Evolutionary conservation across 2,113 vertebrate species (phyloP), one percentile per base, ranked within the genome.

Genomic region (Epinephelus moara): DNA sequence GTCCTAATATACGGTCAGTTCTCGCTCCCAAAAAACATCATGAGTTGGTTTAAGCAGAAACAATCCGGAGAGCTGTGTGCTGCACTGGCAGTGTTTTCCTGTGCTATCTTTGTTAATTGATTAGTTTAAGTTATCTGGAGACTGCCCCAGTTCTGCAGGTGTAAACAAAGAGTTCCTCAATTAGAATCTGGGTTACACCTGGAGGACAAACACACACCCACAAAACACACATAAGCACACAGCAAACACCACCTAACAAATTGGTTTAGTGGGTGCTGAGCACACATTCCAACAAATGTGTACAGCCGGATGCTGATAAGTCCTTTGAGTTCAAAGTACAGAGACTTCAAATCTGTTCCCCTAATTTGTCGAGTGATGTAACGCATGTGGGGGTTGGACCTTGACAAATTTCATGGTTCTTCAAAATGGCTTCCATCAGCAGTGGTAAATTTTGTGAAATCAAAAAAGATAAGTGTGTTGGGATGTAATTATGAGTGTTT

Each of bases 161-260:
- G 91, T 91, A 89, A 93, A 93, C 91, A 92, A 87, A 88, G 77
- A 85, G 80, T 74, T 76, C 86, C 88, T 82, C 88, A 67, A 75
- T 90, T 87, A 90, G 85, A 90, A 93, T 91, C 73, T 94, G 82
- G 92, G 93, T 93, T 90, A 91, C 89, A 92, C 90, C 93, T 93
- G 91, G 83, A 92, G 89, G 88, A 90, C 80, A 88, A 78, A 74
- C 74, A 80, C 75, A 56, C 85, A 68, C 47, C 21, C 53, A 53
- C 56, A 70, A 73, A 86, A 83, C 75, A 70, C 73, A 81, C 74
- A 77, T 4, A 79, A 66, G 53, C 70, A 33, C 56, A 71, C n/a
- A 66, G 45, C 61, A 76, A 82, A 87, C 80, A 60, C 42, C 25
- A 25, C 30, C 75, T 59, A 67, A 81, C 77, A 89, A 88, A 89